phyloP scores from a whole-genome alignment of 2,113 vertebrate genomes.

The Gadus macrocephalus region DNA sequence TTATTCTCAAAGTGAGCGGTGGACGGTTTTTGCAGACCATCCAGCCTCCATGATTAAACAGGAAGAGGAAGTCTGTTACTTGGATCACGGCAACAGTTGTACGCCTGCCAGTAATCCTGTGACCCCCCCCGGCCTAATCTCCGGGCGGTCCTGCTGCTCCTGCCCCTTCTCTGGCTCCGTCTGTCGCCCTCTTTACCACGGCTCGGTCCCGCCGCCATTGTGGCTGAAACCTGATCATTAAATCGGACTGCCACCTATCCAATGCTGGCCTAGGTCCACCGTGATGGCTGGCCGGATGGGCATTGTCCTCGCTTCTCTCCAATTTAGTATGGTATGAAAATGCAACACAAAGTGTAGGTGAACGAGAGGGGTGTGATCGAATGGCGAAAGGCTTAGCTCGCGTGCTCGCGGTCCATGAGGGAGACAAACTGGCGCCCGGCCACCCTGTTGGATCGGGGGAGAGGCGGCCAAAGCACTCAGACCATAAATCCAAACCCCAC shows the following conservation, averaged over 20 bases:
- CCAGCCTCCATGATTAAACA: too few relatives aligned
- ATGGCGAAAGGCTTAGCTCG: conserved; percentile 4
- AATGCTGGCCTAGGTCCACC: conserved; percentile 21
- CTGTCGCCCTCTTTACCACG: conserved; percentile 21
- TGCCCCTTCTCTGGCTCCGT: conserved; percentile 13
- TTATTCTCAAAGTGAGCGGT: too few relatives aligned
- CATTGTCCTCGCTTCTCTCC: neutral
- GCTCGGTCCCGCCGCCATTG: neutral
- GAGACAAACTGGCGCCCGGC: neutral
- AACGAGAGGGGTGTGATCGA: conserved; percentile 29
- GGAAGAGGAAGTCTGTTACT: neutral
- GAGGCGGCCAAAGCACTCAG: too few relatives aligned
- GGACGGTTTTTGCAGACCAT: too few relatives aligned
- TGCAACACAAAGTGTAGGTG: too few relatives aligned
- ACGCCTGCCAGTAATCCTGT: conserved; percentile 31
- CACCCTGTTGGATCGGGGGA: neutral
- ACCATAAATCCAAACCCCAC: too few relatives aligned
- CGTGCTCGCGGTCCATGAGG: conserved; percentile 5
- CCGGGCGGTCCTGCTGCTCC: conserved; percentile 28
- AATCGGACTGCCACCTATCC: conserved; percentile 27
- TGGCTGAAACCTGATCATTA: conserved; percentile 36
- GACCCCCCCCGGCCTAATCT: conserved; percentile 37
- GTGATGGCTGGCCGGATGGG: neutral
- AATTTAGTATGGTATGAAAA: neutral
- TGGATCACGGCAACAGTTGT: neutral